These are phyloP conservation scores for Heterochromis multidens DNA, from an alignment of 2,113 vertebrate genomes.

Conservation along the genomic window DNA sequence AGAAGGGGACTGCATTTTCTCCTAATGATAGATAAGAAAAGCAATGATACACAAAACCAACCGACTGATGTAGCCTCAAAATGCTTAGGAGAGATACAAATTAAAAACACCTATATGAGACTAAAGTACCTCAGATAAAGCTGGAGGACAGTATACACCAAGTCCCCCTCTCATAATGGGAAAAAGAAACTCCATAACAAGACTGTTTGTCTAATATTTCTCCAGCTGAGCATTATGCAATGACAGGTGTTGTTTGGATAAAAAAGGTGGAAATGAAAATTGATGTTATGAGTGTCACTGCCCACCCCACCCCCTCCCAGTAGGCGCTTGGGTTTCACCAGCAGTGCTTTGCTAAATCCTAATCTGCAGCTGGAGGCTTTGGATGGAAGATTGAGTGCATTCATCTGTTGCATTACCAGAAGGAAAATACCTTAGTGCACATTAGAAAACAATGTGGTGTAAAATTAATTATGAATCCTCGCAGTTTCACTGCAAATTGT, in stretches of 20 bases:
- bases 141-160: neutral
- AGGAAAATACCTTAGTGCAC: neutral
- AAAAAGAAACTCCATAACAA: neutral
- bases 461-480: neutral
- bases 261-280: neutral
- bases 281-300: neutral
- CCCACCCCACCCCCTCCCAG: neutral
- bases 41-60: neutral
- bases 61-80: neutral
- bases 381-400: neutral
- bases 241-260: slow-evolving; percentile 14
- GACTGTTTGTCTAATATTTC: neutral
- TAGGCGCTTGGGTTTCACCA: neutral
- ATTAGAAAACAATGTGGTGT: slow-evolving; percentile 6
- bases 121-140: neutral
- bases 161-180: neutral
- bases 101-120: neutral
- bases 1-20: neutral
- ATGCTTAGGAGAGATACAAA: fast-evolving
- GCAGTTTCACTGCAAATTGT: neutral
- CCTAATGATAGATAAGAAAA: neutral
- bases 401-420: slow-evolving; percentile 11
- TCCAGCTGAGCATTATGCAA: slow-evolving; percentile 17
- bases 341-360: neutral
- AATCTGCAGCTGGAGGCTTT: slow-evolving; percentile 29